Conservation (phyloP, 2,797 vertebrate species). For the Xiphorhynchus erythropygius region DNA sequence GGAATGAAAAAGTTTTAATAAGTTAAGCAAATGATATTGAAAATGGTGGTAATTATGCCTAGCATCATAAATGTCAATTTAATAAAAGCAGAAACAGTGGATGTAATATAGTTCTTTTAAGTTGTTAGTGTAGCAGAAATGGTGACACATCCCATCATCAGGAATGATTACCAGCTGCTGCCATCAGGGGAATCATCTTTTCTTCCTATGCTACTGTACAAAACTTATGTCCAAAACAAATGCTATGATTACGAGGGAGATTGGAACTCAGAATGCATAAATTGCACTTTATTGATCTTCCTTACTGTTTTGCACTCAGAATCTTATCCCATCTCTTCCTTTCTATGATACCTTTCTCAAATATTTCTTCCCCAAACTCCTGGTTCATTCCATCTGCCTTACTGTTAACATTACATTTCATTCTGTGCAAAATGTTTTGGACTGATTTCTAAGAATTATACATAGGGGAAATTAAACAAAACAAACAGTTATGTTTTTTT, state of each 20-base stretch:
- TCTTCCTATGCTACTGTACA: neutral
- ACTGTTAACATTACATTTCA: neutral
- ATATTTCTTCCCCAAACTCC: neutral
- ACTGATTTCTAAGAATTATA: neutral
- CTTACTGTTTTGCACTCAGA: neutral
- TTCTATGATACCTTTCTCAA: neutral
- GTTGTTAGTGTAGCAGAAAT: neutral
- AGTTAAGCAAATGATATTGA: neutral
- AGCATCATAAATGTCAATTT: constrained; percentile 33
- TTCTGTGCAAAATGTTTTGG: neutral
- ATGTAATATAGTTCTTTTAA: neutral
- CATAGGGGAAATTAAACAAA: neutral
- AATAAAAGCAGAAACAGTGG: neutral
- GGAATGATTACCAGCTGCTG: constrained; percentile 36
- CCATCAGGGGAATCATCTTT: neutral
- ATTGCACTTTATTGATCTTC: neutral
- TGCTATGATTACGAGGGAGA: neutral
- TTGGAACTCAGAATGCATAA: neutral
- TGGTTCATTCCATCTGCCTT: neutral
- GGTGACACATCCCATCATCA: neutral
- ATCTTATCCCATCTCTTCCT: neutral
- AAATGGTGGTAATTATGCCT: constrained; percentile 31
- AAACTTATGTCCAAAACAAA: neutral
- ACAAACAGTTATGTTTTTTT: neutral
- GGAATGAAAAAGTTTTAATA: neutral